Evolutionary conservation across 2,113 vertebrate genomes (phyloP).

Genomic region (Pycnonotus jocosus): DNA sequence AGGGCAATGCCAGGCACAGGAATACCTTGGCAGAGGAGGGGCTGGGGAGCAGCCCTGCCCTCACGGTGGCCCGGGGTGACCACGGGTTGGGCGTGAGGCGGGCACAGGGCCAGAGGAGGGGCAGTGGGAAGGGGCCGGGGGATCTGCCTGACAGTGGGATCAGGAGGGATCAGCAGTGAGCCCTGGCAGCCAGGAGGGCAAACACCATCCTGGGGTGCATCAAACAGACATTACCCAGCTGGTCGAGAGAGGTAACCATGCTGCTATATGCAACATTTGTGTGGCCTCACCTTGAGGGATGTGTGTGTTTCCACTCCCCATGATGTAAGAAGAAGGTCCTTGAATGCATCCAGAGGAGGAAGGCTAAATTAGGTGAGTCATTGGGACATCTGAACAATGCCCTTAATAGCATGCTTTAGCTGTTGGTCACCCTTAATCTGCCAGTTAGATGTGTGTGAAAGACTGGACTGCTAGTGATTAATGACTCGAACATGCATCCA

Average conservation of each 20-base stretch:
- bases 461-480: not conserved
- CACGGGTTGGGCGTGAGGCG: too few species aligned
- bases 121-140: too few species aligned
- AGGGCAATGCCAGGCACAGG: not conserved
- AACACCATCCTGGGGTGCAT: not conserved
- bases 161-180: too few species aligned
- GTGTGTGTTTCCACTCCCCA: fast-evolving
- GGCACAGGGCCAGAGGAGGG: too few species aligned
- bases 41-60: too few species aligned
- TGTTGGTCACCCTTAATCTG: not conserved
- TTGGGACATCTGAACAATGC: not conserved
- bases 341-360: not conserved
- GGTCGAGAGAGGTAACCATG: not conserved
- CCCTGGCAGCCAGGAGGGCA: not conserved
- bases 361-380: not conserved
- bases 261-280: not conserved
- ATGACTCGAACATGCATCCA: not conserved
- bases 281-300: not conserved
- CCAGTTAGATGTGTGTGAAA: not conserved
- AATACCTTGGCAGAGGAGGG: not conserved
- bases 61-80: too few species aligned
- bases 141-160: fast-evolving
- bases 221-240: not conserved
- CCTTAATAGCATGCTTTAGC: not conserved
- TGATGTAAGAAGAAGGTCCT: not conserved